A percentile compares a stretch with the other conserved stretches of the same genome.
Evolutionary conservation across 2,797 vertebrate genomes (phyloP).

Genomic region (Sebastes trivittatus): DNA sequence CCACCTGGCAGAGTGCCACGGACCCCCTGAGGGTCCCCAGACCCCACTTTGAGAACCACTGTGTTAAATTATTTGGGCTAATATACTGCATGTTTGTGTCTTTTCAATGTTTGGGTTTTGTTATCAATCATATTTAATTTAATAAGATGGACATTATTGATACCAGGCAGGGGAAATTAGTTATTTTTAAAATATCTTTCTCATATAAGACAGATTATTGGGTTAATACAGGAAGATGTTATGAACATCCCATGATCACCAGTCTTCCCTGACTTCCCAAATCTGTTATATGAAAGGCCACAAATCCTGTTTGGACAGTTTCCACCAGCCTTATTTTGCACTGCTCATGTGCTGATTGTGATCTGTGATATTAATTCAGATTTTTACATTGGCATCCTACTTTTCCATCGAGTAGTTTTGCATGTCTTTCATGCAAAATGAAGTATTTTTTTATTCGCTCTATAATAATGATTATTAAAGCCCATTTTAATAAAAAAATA

Average conservation of each 20-base stretch:
- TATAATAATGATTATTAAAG: neutral
- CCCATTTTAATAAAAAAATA: neutral
- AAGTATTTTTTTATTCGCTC: neutral
- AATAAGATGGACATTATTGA: neutral
- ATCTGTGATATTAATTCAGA: neutral
- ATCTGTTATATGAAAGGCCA: neutral
- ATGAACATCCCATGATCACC: neutral
- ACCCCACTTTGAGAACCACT: no score
- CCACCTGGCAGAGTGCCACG: no score
- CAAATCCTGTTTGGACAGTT: neutral
- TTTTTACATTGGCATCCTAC: neutral
- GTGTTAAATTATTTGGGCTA: neutral
- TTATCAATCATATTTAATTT: neutral
- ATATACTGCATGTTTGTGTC: neutral
- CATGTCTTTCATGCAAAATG: neutral
- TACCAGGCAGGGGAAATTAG: neutral
- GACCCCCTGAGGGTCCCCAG: no score
- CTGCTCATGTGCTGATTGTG: neutral
- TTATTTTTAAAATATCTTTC: neutral
- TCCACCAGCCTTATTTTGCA: neutral
- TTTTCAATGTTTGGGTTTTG: neutral
- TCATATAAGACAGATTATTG: neutral
- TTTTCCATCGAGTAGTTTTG: neutral
- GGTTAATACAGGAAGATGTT: no score
- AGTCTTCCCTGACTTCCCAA: neutral